Evolutionary conservation across 2,888 invertebrate genomes (phyloP).

Genomic region (Megalurothrips usitatus): DNA sequence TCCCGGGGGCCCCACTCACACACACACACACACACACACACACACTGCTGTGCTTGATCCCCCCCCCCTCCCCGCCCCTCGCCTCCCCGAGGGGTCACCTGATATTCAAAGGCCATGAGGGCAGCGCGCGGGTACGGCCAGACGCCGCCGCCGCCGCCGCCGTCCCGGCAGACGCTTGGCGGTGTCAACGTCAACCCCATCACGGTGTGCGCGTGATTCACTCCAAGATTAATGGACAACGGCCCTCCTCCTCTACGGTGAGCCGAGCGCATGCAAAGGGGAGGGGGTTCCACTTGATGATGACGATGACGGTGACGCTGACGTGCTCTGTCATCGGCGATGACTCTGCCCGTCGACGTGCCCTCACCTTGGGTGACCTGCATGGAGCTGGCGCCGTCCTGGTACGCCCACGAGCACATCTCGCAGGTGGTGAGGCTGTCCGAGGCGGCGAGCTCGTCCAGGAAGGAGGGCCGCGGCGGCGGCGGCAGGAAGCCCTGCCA

Average conservation of each 20-base stretch:
- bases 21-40: too few species aligned
- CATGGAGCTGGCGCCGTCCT: conserved; percentile 21
- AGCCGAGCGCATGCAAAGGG: neutral
- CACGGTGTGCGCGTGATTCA: neutral
- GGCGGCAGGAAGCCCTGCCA: conserved; percentile 55
- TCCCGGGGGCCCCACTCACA: neutral
- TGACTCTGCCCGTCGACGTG: neutral
- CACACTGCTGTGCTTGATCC: neutral
- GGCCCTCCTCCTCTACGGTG: neutral
- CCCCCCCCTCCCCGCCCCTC: neutral
- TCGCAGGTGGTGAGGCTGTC: conserved; percentile 70
- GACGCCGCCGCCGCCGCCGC: too few species aligned
- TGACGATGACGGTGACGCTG: neutral
- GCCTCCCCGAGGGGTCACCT: conserved; percentile 8
- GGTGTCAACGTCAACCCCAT: too few species aligned
- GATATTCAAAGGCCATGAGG: neutral
- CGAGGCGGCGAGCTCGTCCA: conserved; percentile 57
- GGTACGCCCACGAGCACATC: conserved; percentile 63
- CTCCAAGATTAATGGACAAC: neutral
- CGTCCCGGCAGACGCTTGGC: too few species aligned
- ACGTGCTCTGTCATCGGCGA: neutral
- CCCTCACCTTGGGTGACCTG: neutral
- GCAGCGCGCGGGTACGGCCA: neutral
- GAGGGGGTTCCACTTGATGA: neutral
- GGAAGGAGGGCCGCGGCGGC: conserved; percentile 59